A percentile compares a stretch with the other conserved stretches of the same genome.
phyloP scores from a whole-genome alignment of 92 coral and sea anemone genomes.

The Parazoanthus swiftii region DNA sequence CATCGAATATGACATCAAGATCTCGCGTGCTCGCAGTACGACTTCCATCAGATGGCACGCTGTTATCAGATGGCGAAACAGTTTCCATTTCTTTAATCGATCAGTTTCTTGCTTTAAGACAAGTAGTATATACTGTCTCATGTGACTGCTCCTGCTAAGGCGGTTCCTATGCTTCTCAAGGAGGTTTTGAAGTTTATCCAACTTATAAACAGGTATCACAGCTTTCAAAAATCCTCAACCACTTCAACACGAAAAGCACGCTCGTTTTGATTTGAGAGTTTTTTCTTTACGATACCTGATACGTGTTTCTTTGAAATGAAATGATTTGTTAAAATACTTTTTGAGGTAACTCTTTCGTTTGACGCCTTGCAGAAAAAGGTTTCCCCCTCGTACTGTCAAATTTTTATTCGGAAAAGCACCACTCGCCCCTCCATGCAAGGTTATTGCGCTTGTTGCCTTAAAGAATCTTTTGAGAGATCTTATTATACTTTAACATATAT shows the following conservation, averaged over 20 bases:
- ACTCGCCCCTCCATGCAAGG: neutral
- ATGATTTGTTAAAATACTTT: too few relatives aligned
- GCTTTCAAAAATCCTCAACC: slow-evolving; percentile 4
- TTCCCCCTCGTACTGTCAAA: neutral
- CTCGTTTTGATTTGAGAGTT: neutral
- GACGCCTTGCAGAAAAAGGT: too few relatives aligned
- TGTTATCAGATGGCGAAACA: neutral
- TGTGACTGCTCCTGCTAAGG: neutral
- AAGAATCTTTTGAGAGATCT: too few relatives aligned
- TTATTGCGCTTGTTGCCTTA: too few relatives aligned
- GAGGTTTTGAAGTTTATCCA: neutral
- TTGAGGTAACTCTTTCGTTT: too few relatives aligned
- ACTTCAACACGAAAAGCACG: neutral
- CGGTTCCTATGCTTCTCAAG: neutral
- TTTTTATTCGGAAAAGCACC: neutral
- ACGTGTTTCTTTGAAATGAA: too few relatives aligned
- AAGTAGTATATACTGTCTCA: slow-evolving; percentile 9
- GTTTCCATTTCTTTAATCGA: slow-evolving; percentile 16
- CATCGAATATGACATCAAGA: slow-evolving; percentile 28
- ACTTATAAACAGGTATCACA: neutral
- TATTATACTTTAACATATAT: too few relatives aligned
- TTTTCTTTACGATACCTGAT: too few relatives aligned
- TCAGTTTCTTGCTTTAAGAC: slow-evolving; percentile 28
- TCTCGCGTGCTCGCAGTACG: slow-evolving; percentile 3
- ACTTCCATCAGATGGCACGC: too few relatives aligned